These are phyloP conservation scores for Sinodicranocentrus sp. DNA, from an alignment of 2,888 invertebrate species.

Conservation along the genomic window DNA sequence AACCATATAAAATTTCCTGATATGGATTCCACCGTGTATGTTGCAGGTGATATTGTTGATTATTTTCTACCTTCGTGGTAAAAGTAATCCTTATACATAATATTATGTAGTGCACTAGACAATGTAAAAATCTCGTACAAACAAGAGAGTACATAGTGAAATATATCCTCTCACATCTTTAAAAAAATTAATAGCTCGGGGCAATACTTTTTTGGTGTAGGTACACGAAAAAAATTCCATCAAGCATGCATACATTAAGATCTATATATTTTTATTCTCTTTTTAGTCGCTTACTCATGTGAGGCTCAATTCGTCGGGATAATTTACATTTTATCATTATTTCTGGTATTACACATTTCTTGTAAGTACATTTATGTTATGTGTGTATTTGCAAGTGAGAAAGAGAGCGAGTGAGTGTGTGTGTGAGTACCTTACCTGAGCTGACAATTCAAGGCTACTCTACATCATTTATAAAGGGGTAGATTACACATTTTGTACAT, in stretches of 20 bases:
- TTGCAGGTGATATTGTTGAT: conserved; percentile 47
- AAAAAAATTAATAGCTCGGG: neutral
- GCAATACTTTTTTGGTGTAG: neutral
- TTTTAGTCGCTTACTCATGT: no score
- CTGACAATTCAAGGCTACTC: conserved; percentile 36
- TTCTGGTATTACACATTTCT: conserved; percentile 13
- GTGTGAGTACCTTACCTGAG: neutral
- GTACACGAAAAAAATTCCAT: no score
- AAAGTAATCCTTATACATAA: neutral
- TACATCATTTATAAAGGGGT: conserved; percentile 14
- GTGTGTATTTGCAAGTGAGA: neutral
- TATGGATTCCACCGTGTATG: conserved; percentile 26
- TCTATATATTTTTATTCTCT: no score
- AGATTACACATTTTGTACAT: conserved; percentile 17
- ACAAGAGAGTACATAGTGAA: neutral
- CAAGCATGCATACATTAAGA: no score
- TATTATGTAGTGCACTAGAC: neutral
- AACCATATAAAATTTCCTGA: neutral
- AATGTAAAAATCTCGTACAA: no score
- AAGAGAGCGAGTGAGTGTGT: no score
- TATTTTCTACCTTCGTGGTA: neutral
- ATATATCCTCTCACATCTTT: conserved; percentile 10
- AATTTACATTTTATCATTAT: conserved; percentile 10
- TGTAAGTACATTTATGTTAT: neutral
- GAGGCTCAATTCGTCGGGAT: neutral